Percentiles rank a stretch among this genome's conserved stretches.
Evolutionary conservation across 2,113 vertebrate species (phyloP).

Genomic region (Gavialis gangeticus): DNA sequence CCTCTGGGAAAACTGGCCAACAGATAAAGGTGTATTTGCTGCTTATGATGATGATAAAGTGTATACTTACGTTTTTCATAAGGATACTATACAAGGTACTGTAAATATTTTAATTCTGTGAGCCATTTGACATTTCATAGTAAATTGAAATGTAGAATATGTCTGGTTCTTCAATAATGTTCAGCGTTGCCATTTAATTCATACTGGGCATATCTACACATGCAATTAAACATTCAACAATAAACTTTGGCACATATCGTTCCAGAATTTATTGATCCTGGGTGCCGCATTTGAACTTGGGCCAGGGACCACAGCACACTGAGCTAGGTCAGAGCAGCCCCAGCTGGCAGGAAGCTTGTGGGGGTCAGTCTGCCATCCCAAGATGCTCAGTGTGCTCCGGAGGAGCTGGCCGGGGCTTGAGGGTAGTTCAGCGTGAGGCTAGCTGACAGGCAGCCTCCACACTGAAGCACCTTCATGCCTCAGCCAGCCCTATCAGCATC

Average conservation of each 20-base stretch:
- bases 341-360: too few relatives aligned
- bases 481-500: too few relatives aligned
- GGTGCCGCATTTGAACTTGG: too few relatives aligned
- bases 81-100: constrained; percentile 93
- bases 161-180: neutral
- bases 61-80: constrained; percentile 93
- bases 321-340: too few relatives aligned
- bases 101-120: neutral
- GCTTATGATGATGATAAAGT: constrained; percentile 95
- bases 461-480: too few relatives aligned
- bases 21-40: constrained; percentile 92
- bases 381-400: too few relatives aligned
- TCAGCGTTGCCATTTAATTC: neutral
- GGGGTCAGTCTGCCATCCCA: too few relatives aligned
- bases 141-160: neutral
- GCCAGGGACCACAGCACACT: too few relatives aligned
- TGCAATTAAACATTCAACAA: neutral
- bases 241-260: neutral
- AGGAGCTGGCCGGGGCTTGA: too few relatives aligned
- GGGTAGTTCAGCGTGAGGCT: too few relatives aligned
- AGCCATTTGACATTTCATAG: neutral
- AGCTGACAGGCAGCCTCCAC: too few relatives aligned
- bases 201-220: neutral
- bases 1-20: constrained; percentile 95
- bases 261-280: too few relatives aligned